Conservation (phyloP, 2,113 vertebrate species). For the Apodemus sylvaticus region DNA sequence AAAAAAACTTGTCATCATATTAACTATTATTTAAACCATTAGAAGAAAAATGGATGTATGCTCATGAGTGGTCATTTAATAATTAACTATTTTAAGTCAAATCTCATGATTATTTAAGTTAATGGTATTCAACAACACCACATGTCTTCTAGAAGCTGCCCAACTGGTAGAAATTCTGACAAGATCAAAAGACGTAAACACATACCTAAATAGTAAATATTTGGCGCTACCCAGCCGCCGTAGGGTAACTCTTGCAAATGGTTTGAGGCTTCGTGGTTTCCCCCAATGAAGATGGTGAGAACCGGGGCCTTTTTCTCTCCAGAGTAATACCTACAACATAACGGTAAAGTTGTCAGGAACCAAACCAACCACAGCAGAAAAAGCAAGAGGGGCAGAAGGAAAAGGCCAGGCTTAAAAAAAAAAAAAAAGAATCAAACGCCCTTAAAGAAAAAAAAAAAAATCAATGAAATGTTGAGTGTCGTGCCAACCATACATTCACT, state of each 20-base stretch:
- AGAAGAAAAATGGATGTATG: background rate
- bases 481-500: background rate
- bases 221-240: constrained; percentile 98
- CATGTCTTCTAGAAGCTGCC: background rate
- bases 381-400: background rate
- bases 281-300: constrained; percentile 97
- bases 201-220: constrained; percentile 97
- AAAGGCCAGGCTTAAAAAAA: background rate
- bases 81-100: constrained; percentile 39
- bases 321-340: constrained; percentile 92
- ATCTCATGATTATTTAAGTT: constrained; percentile 41
- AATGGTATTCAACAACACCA: background rate
- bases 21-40: constrained; percentile 23
- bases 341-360: constrained; percentile 27
- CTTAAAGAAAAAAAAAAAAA: too few relatives aligned
- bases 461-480: background rate
- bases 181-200: background rate
- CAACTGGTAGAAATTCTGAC: constrained; percentile 15
- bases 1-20: background rate
- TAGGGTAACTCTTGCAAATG: constrained; percentile 96
- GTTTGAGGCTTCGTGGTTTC: constrained; percentile 98
- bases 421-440: background rate
- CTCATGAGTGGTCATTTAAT: constrained; percentile 17
- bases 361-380: background rate
- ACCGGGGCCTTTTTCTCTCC: constrained; percentile 96